Evolutionary conservation across 1,140 invertebrate genomes (phyloP).

Genomic region (Cotesia chilonis): DNA sequence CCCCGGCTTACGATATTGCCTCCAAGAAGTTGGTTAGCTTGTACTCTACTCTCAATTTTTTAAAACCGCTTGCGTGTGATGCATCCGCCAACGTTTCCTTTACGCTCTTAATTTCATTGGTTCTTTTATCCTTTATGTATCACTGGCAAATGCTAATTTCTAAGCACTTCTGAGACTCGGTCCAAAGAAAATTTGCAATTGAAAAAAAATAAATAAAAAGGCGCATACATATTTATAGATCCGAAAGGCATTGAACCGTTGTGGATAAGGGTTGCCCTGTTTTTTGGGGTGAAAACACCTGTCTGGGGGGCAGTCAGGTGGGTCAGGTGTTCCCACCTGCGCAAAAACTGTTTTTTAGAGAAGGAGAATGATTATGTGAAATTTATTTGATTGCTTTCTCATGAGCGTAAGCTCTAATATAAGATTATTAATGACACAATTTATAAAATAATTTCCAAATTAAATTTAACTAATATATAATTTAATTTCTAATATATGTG

Average conservation of each 20-base stretch:
- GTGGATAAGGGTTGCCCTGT: not conserved
- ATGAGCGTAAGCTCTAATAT: not conserved
- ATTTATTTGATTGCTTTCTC: not conserved
- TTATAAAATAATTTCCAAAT: not conserved
- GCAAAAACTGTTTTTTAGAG: not conserved
- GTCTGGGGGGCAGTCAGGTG: slow-evolving; percentile 6
- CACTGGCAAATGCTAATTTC: slow-evolving; percentile 3
- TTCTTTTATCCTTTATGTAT: not conserved
- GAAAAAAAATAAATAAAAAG: not conserved
- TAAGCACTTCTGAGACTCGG: not conserved
- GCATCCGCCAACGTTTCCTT: slow-evolving; percentile 27
- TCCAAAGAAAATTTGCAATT: not conserved
- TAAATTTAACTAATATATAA: too few relatives aligned
- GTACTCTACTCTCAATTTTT: slow-evolving; percentile 25
- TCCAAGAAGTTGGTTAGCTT: too few relatives aligned
- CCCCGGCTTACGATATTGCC: not conserved
- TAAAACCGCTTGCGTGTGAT: slow-evolving; percentile 23
- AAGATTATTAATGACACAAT: not conserved
- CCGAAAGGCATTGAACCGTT: not conserved
- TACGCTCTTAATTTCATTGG: slow-evolving; percentile 20
- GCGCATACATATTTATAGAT: not conserved
- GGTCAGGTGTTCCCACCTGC: slow-evolving; percentile 15
- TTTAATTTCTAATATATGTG: too few relatives aligned
- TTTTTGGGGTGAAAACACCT: slow-evolving; percentile 17
- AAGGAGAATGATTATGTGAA: slow-evolving; percentile 1